Evolutionary conservation across 2,113 vertebrate species (phyloP).

Genomic region (Bos taurus): DNA sequence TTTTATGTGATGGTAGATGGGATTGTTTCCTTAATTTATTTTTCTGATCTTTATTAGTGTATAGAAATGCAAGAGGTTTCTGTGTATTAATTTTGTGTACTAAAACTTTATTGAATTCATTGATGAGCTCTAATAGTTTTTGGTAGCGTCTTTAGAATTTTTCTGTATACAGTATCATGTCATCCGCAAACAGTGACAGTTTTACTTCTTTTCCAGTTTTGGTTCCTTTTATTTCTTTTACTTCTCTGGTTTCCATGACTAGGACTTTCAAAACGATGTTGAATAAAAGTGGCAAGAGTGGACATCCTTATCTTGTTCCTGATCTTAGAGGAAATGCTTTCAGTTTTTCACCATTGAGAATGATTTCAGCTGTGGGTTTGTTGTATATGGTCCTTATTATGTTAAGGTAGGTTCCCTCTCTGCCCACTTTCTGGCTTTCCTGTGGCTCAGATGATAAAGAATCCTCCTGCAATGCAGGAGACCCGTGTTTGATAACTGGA

Average conservation of each 20-base stretch:
- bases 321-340: neutral
- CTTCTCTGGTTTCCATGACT: neutral
- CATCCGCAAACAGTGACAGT: neutral
- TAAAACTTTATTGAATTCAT: neutral
- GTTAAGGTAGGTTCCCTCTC: neutral
- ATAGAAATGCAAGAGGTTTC: neutral
- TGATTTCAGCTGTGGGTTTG: neutral
- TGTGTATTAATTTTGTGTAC: neutral
- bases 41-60: neutral
- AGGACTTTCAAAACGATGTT: neutral
- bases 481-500: neutral
- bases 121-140: neutral
- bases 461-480: neutral
- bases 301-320: neutral
- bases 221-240: neutral
- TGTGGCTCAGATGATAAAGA: neutral
- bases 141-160: neutral
- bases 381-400: neutral
- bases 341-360: neutral
- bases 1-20: neutral
- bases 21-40: neutral
- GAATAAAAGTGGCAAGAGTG: neutral
- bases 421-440: neutral
- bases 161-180: neutral
- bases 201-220: neutral